phyloP scores from a whole-genome alignment of 2,797 vertebrate species.

The Fistularia tabacaria region DNA sequence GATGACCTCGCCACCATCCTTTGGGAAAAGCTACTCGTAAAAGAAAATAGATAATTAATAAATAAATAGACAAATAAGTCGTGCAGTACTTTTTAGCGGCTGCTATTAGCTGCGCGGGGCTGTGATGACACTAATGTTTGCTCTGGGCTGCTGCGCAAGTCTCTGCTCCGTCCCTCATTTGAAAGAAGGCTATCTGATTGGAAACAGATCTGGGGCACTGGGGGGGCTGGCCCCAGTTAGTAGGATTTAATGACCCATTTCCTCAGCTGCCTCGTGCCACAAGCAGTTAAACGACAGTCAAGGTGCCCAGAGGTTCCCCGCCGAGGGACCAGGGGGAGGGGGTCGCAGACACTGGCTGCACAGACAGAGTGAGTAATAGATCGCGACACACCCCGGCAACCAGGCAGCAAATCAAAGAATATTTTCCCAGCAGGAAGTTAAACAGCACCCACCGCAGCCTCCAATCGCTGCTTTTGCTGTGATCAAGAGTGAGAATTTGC shows the following conservation, averaged over 20 bases:
- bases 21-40: slow-evolving; percentile 20
- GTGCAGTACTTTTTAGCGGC: slow-evolving; percentile 47
- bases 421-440: slow-evolving; percentile 62
- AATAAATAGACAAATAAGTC: slow-evolving; percentile 37
- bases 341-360: slow-evolving; percentile 45
- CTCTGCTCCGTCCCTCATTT: slow-evolving; percentile 56
- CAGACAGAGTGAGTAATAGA: slow-evolving; percentile 61
- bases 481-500: slow-evolving; percentile 25
- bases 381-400: slow-evolving; percentile 50
- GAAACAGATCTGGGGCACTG: slow-evolving; percentile 79
- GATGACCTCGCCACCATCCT: slow-evolving; percentile 34
- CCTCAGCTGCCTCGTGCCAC: slow-evolving; percentile 77
- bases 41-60: slow-evolving; percentile 1
- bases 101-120: slow-evolving; percentile 44
- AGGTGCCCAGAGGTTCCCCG: slow-evolving; percentile 78
- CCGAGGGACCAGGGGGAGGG: slow-evolving; percentile 47
- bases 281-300: slow-evolving; percentile 81
- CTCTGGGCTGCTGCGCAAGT: slow-evolving; percentile 48
- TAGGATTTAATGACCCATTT: slow-evolving; percentile 85
- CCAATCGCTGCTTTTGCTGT: slow-evolving; percentile 25
- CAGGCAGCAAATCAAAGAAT: slow-evolving; percentile 63
- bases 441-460: slow-evolving; percentile 47
- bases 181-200: slow-evolving; percentile 80
- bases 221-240: slow-evolving; percentile 73
- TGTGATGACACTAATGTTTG: slow-evolving; percentile 55